Evolutionary conservation across 2,113 vertebrate species (phyloP), one percentile per base, ranked within the genome.

Genomic region (Cottus gobio): DNA sequence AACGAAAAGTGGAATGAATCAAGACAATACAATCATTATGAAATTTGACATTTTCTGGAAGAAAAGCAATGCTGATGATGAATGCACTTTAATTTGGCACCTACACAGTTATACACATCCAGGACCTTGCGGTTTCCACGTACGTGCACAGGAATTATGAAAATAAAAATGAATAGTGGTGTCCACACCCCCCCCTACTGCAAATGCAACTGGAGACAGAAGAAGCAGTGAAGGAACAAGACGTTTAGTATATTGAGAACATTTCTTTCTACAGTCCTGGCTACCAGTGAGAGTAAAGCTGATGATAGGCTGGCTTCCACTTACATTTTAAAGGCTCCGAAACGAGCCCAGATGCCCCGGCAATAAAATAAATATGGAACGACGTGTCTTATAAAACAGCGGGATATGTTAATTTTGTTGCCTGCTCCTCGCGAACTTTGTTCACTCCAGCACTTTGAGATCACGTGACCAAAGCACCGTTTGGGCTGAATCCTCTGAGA

Each of bases 51-150:
- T 71, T 84, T 68, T 36, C 24, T 75, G 69, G 36, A 30, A 34
- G n/a, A n/a, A 89, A 79, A 80, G 72, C 60, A 52, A 67, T 36
- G 80, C 82, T 84, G 75, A 71, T 78, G 52, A 68, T 71, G 66
- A 83, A 75, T 65, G 66, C 77, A 89, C 79, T 71, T 58, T 22
- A 44, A 87, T 93, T 93, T 94, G 92, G 93, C 90, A 93, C 85
- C 86, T 88, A 91, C 81, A 89, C 62, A 86, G 91, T 87, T 87
- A 87, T 86, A 80, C 76, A 89, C 85, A 90, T 57, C 79, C 82
- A 79, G 77, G 76, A 91, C 58, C 79, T 54, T 72, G 75, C 65
- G 84, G 80, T 61, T 80, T 82, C 24, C 61, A 68, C 64, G 48
- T 72, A 82, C 61, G 84, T 74, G 31, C 56, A 89, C 67, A 62